These are phyloP conservation scores for Ametastegia equiseti DNA, from an alignment of 2,888 invertebrate genomes.

Conservation along the genomic window DNA sequence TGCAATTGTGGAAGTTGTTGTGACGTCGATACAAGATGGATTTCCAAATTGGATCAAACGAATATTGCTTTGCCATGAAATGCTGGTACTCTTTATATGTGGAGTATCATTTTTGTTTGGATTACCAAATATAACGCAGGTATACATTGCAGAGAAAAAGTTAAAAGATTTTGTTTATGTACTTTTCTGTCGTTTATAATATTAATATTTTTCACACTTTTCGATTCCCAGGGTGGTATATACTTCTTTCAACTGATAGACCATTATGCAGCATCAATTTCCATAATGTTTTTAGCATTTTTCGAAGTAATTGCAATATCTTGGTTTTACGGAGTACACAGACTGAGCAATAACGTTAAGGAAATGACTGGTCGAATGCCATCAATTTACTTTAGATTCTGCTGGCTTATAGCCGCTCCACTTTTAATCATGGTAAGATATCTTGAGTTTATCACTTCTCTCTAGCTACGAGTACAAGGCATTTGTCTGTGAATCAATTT, in stretches of 20 bases:
- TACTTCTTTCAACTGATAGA: slow-evolving; percentile 95
- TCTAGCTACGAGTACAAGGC: background rate
- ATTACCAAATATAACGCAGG: slow-evolving; percentile 91
- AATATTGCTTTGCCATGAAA: slow-evolving; percentile 90
- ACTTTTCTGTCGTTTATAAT: background rate
- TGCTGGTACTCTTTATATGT: slow-evolving; percentile 90
- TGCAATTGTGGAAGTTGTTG: slow-evolving; percentile 95
- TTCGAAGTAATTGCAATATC: slow-evolving; percentile 94
- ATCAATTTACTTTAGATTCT: slow-evolving; percentile 88
- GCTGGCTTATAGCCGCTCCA: slow-evolving; percentile 91
- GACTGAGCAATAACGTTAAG: slow-evolving; percentile 89
- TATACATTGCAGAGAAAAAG: too few relatives aligned
- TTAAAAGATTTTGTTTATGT: background rate
- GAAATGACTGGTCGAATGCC: slow-evolving; percentile 93
- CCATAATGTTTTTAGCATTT: slow-evolving; percentile 94
- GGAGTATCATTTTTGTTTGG: slow-evolving; percentile 90
- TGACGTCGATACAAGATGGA: slow-evolving; percentile 95
- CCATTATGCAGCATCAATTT: slow-evolving; percentile 94
- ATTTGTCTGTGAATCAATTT: slow-evolving; percentile 4
- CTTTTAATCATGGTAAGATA: slow-evolving; percentile 83
- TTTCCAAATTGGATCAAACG: slow-evolving; percentile 92
- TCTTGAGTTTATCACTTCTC: too few relatives aligned
- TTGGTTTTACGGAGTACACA: slow-evolving; percentile 93
- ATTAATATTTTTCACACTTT: slow-evolving; percentile 41
- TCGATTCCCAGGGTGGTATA: slow-evolving; percentile 86